Evolutionary conservation across 2,797 vertebrate species (phyloP), one percentile per base, ranked within the genome.

Genomic region (Melanotaenia pygmaea): DNA sequence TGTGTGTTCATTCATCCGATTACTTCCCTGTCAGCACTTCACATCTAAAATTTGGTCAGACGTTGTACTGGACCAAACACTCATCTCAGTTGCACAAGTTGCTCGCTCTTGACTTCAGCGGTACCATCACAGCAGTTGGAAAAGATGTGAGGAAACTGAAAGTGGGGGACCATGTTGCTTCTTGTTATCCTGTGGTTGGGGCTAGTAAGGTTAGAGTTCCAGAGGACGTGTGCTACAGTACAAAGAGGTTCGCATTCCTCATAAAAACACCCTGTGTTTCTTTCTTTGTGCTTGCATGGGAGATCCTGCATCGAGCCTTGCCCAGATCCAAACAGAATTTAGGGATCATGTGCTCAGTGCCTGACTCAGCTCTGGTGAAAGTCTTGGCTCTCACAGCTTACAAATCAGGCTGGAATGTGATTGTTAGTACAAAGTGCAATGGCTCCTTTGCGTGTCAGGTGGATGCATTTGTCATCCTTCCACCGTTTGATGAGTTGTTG

Each of bases 1-100:
- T 96, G 57, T 94, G 93, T 72, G 86, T 93, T 74, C 95, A 96
- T 83, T 94, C 96, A 0, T 94, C 94, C 8, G 95, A 96, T 77
- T 96, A 95, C 88, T 96, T 93, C 75, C 94, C 95, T 26, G 72
- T 96, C 64, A 96, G 89, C 62, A 12, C 85, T 50, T 94, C 94
- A 22, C 94, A 94, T 68, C 60, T 86, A 10, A 91, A 72, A 73
- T 95, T 94, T 85, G 94, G 94, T 30, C 86, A 87, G 14, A 92
- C 94, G 0, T 63, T 96, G 11, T 96, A 96, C 24, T 96, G 95
- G 95, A 94, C 93, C 82, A 91, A 92, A 28, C 80, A 95, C 65
- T 82, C 86, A 11, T 76, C 79, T 61, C 92, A 91, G 59, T 95
- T 90, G 56, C 93, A 96, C 35, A 78, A 92, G 14, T 83, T 96